Evolutionary conservation across 2,113 vertebrate species (phyloP).

Genomic region (Turnix velox): DNA sequence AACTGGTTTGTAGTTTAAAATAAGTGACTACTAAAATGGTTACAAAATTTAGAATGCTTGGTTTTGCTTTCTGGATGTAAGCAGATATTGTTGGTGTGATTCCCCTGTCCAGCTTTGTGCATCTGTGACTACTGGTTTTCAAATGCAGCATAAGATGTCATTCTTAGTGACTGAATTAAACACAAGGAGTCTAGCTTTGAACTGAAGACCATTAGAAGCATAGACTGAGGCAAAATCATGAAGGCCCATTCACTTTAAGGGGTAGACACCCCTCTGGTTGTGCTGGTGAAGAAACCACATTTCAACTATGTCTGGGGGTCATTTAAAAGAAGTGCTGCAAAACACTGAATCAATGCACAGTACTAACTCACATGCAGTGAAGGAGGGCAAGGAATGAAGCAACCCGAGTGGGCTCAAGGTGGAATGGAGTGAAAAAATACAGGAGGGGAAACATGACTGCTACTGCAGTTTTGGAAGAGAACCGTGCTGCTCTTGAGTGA

Average conservation of each 20-base stretch:
- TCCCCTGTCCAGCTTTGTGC: neutral
- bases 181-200: neutral
- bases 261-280: neutral
- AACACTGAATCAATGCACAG: neutral
- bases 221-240: neutral
- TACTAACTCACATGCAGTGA: neutral
- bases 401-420: neutral
- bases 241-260: neutral
- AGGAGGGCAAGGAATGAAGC: neutral
- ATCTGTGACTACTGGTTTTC: neutral
- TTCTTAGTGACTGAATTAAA: neutral
- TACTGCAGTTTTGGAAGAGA: neutral
- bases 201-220: neutral
- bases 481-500: neutral
- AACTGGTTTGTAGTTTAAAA: neutral
- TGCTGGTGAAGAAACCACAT: neutral
- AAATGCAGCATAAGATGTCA: neutral
- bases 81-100: neutral
- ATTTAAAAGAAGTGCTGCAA: neutral
- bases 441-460: neutral
- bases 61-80: neutral
- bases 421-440: neutral
- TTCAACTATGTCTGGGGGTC: neutral
- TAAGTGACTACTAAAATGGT: neutral
- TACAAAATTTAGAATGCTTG: neutral